Conservation (phyloP, 2,113 vertebrate species). For the Lichenostomus cassidix region DNA sequence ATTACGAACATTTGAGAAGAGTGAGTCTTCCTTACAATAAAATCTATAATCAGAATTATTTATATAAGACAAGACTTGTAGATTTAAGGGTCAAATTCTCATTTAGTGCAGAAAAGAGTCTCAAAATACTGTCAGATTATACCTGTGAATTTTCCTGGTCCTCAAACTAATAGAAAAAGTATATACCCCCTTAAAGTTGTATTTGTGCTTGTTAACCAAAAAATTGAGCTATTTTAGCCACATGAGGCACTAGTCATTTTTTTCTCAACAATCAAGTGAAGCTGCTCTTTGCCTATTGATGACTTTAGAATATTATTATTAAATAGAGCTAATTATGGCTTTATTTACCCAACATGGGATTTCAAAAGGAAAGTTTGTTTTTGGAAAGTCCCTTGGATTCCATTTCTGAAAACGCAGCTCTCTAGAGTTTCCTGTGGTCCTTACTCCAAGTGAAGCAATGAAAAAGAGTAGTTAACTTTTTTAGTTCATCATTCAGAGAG, state of each 20-base stretch:
- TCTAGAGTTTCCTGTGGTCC: accelerated
- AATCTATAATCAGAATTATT: not conserved
- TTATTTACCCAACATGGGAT: not conserved
- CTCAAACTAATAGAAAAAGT: not conserved
- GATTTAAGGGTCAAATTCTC: not conserved
- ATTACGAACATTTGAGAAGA: not conserved
- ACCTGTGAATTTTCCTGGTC: not conserved
- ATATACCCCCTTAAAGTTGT: not conserved
- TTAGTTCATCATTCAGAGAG: not conserved
- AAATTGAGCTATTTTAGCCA: not conserved
- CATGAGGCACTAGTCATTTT: not conserved
- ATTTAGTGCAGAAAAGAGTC: not conserved
- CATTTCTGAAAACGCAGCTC: not conserved
- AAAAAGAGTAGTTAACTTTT: not conserved
- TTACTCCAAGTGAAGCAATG: accelerated
- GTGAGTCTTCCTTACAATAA: not conserved
- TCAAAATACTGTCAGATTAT: not conserved
- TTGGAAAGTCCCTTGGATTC: not conserved
- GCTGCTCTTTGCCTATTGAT: not conserved
- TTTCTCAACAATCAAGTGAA: not conserved
- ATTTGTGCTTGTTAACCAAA: not conserved
- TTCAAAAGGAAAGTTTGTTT: not conserved
- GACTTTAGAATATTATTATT: not conserved
- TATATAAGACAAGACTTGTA: not conserved
- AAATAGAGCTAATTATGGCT: not conserved